Evolutionary conservation across 2,888 invertebrate genomes (phyloP).

Genomic region (Eupithecia inturbata): DNA sequence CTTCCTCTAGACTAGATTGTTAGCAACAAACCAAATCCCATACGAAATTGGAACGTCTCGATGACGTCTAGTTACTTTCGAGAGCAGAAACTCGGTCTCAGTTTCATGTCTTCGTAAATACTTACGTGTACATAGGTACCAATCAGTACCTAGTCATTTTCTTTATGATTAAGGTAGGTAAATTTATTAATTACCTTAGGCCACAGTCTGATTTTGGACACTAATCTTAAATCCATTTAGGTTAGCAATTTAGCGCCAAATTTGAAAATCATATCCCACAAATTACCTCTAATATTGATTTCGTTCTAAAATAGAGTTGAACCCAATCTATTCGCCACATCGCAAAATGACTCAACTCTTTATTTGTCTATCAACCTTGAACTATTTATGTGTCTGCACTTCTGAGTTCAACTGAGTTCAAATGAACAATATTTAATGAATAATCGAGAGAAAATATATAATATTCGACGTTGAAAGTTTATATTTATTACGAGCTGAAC

Average conservation of each 20-base stretch:
- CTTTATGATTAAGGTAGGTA: too few species aligned
- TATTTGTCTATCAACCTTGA: conserved; percentile 46
- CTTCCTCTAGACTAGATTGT: too few species aligned
- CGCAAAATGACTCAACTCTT: conserved; percentile 38
- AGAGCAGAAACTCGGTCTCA: too few species aligned
- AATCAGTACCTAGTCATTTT: too few species aligned
- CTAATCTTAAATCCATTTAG: not conserved
- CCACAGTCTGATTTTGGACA: not conserved
- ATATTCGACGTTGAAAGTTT: not conserved
- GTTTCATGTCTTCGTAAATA: too few species aligned
- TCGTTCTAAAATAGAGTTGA: conserved; percentile 26
- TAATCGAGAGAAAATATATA: not conserved
- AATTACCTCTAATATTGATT: conserved; percentile 24
- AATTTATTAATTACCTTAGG: not conserved
- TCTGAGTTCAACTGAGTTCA: conserved; percentile 44
- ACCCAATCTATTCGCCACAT: conserved; percentile 18
- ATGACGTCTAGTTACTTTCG: too few species aligned
- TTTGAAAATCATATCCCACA: not conserved
- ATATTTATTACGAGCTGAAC: not conserved
- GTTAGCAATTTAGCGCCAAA: not conserved
- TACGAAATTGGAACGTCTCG: too few species aligned
- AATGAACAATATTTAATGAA: conserved; percentile 33
- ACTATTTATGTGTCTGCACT: conserved; percentile 46
- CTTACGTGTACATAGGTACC: too few species aligned
- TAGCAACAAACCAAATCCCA: too few species aligned